Evolutionary conservation across 2,888 invertebrate species (phyloP), one percentile per base, ranked within the genome.

Genomic region (Stenolophus ochropezus): DNA sequence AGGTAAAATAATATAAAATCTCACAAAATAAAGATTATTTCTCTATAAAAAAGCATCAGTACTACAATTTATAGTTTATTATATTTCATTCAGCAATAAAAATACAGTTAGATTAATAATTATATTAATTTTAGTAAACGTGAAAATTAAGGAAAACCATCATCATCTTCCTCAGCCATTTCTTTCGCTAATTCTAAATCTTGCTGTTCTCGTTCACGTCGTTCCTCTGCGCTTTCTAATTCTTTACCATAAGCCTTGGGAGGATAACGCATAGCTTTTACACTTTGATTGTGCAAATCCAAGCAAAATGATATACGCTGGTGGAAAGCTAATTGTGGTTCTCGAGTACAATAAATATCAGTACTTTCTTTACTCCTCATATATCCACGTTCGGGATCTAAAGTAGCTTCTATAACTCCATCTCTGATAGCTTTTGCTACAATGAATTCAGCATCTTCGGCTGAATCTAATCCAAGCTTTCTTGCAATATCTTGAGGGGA

Each of bases 171-270:
- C 88, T 99, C 99, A 4, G 98, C 98, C 96, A 99, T 98, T 91
- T 99, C 99, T 89, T 99, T 99, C n/a, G 99, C 99, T 86, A 98
- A 91, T 89, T 99, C 99, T 86, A 99, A 91, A 90, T 99, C 99
- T 89, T 99, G 98, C 87, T 98, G 98, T 89, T 99, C 98, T 76
- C 98, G 91, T 89, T 98, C 98, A 82, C 98, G 92, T 74, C 98
- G 93, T 87, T 98, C 98, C 90, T 98, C 98, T 14, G 98, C 98
- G 85, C 97, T 98, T 89, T 99, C 99, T 82, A 99, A 91, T 89
- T 99, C 98, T 87, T 98, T 98, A 18, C 98, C 98, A 90, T 99
- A 99, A 0, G 98, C 97, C 88, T 99, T 99, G 0, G 98, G 98
- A 18, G 99, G 99, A 91, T 98, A 99, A 84, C 99, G 93, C 98